A percentile compares a stretch with the other conserved stretches of the same genome.
phyloP scores from a whole-genome alignment of 2,888 invertebrate species.

The Pseudolycoriella hygida region DNA sequence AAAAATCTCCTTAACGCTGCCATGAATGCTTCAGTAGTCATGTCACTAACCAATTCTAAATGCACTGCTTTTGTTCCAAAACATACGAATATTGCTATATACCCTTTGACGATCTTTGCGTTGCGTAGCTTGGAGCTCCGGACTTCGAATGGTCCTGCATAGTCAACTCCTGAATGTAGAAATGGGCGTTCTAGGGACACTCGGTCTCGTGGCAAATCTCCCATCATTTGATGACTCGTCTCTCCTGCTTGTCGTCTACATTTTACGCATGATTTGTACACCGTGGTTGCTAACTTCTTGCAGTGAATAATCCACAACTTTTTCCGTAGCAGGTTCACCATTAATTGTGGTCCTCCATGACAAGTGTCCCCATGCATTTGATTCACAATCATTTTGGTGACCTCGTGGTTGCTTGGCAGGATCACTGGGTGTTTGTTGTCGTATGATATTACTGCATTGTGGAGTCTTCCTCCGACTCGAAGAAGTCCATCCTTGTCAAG shows the following conservation, averaged over 20 bases:
- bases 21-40: constrained; percentile 14
- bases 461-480: constrained; percentile 1
- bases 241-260: constrained; percentile 6
- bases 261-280: constrained; percentile 9
- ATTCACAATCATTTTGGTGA: not conserved
- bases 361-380: constrained; percentile 4
- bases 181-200: constrained; percentile 10
- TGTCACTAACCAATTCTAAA: no score
- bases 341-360: constrained; percentile 12
- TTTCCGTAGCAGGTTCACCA: constrained; percentile 9
- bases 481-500: not conserved
- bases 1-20: constrained; percentile 15
- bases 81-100: constrained; percentile 16
- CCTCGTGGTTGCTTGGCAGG: not conserved
- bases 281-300: constrained; percentile 5
- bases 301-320: constrained; percentile 13
- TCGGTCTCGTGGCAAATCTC: constrained; percentile 13
- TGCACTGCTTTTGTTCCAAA: constrained; percentile 12
- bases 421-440: constrained; percentile 2
- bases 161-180: constrained; percentile 11
- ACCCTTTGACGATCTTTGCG: constrained; percentile 12
- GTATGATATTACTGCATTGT: not conserved
- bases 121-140: constrained; percentile 10
- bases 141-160: constrained; percentile 12
- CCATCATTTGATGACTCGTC: constrained; percentile 13